Evolutionary conservation across 92 coral and sea anemone genomes (phyloP), one percentile per base, ranked within the genome.

Genomic region (Phenganax stokvisi): DNA sequence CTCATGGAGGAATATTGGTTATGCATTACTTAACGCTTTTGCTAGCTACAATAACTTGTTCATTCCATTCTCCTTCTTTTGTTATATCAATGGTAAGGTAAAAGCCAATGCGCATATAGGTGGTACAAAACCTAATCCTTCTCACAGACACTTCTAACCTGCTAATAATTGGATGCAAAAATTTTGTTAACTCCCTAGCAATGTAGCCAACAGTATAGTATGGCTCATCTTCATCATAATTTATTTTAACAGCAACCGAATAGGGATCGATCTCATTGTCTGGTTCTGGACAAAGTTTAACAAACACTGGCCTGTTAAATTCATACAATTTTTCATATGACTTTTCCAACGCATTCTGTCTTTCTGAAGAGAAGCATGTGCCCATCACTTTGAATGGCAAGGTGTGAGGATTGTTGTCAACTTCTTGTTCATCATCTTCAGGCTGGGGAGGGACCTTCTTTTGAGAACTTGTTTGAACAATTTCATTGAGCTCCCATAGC

Each of bases 31-130:
- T 80, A 10, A 80, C 90, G 37, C 54, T 87, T 8, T 16, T 47
- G 84, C 85, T 84, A 9, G 88, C 91, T 76, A 68, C 70, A 28
- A 72, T 31, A 13, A 85, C 86, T 67, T 54, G 55, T 5, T 87
- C 74, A 6, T 51, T 63, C 87, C 87, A 87, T 5, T 56, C 0
- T 2, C 90, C 90, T 28, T 57, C 58, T 61, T 37, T 84, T 57
- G 90, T 66, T 10, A 85, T 81, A 3, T 57, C 57, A 51, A 81
- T 81, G 15, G 84, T 59, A 12, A 75, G 9, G 54, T 87, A 87
- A 67, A 80, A 87, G 64, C 80, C 90, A 25, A 85, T 60, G 75
- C 76, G 57, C 3, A 61, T 61, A 61, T 68, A 88, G 25, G 88
- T 85, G 3, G 88, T 76, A 0, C 77, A 72, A 30, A 81, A 85